A percentile compares a stretch with the other conserved stretches of the same genome.
phyloP scores from a whole-genome alignment of 2,797 vertebrate genomes.

The Cyprinella venusta region DNA sequence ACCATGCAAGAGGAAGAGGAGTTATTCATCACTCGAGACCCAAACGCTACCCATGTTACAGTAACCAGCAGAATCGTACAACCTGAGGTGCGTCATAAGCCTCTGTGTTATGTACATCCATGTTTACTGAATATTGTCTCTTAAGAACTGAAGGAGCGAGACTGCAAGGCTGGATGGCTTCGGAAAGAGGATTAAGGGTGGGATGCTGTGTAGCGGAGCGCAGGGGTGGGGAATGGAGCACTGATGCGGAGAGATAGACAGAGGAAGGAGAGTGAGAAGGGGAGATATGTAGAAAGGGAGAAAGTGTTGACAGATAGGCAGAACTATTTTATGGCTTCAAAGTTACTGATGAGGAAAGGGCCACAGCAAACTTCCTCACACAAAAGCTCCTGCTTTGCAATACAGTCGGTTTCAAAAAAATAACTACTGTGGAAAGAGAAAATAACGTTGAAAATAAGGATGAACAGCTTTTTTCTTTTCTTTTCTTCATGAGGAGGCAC shows the following conservation, averaged over 20 bases:
- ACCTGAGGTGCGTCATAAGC: conserved; percentile 65
- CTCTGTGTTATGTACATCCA: conserved; percentile 58
- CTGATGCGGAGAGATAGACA: conserved; percentile 49
- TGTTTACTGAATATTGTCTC: conserved; percentile 66
- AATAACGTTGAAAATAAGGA: not conserved
- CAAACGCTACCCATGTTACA: not conserved
- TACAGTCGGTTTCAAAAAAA: not conserved
- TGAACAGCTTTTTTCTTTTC: no score
- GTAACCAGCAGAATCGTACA: conserved; percentile 37
- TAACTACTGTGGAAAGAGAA: not conserved
- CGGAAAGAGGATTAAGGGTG: conserved; percentile 29
- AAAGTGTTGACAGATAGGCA: conserved; percentile 53
- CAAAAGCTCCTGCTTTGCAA: conserved; percentile 1
- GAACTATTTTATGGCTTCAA: conserved; percentile 65
- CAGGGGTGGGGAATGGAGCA: conserved; percentile 15
- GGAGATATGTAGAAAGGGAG: conserved; percentile 60
- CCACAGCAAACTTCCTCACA: conserved; percentile 12
- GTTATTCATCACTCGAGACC: conserved; percentile 32
- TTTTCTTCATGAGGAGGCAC: no score
- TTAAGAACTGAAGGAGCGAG: conserved; percentile 53
- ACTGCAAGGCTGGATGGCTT: conserved; percentile 35
- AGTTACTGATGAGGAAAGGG: conserved; percentile 56
- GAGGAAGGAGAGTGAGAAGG: conserved; percentile 15
- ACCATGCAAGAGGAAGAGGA: conserved; percentile 46
- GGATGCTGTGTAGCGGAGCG: conserved; percentile 56